phyloP scores from a whole-genome alignment of 2,888 invertebrate species.

The Mongoloraphidia duomilia region DNA sequence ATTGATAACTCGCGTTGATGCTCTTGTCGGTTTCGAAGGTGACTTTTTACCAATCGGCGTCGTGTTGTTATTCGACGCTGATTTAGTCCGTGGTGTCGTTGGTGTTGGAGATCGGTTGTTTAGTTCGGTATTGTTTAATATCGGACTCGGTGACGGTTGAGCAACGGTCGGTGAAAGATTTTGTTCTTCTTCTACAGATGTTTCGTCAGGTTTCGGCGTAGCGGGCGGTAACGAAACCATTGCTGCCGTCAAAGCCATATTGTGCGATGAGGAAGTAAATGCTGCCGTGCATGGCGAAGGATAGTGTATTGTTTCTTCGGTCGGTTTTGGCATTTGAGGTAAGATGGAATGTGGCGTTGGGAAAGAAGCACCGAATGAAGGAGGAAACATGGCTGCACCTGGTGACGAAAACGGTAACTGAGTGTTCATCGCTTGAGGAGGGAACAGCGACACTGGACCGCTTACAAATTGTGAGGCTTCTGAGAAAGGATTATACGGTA shows the following conservation, averaged over 20 bases:
- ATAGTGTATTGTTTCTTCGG: constrained; percentile 35
- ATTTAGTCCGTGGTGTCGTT: constrained; percentile 26
- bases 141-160: constrained; percentile 8
- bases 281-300: constrained; percentile 54
- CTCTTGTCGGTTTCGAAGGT: constrained; percentile 41
- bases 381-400: constrained; percentile 46
- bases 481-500: constrained; percentile 39
- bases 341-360: constrained; percentile 36
- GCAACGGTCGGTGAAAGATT: constrained; percentile 6
- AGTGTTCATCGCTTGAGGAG: constrained; percentile 39
- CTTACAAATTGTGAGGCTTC: constrained; percentile 43
- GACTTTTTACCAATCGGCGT: constrained; percentile 38
- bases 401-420: constrained; percentile 54
- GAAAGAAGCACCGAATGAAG: constrained; percentile 43
- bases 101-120: constrained; percentile 15
- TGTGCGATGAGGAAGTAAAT: constrained; percentile 69
- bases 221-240: constrained; percentile 58
- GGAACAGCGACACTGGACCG: constrained; percentile 45
- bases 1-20: constrained; percentile 45
- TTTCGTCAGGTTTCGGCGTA: constrained; percentile 18
- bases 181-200: constrained; percentile 15
- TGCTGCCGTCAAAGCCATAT: constrained; percentile 65
- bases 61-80: constrained; percentile 28
- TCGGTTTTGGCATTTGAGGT: constrained; percentile 39
- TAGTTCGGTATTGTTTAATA: constrained; percentile 3